Evolutionary conservation across 2,113 vertebrate species (phyloP).

Genomic region (Callipepla californica): DNA sequence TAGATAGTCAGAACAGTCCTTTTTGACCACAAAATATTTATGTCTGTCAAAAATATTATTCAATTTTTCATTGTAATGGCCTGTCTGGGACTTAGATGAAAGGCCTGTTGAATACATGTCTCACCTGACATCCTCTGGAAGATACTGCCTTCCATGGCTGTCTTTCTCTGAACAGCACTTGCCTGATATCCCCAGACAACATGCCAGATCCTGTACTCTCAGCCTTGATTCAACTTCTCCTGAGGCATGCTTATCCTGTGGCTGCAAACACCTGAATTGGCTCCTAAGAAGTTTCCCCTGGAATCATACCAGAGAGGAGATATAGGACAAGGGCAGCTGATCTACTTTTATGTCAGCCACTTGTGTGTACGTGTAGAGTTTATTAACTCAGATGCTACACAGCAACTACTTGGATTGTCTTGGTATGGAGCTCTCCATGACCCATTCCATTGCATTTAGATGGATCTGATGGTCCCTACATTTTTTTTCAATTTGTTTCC

Average conservation of each 20-base stretch:
- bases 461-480: background rate
- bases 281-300: background rate
- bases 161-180: constrained; percentile 1
- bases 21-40: background rate
- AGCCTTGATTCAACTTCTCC: constrained; percentile 2
- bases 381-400: background rate
- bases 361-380: fast-evolving
- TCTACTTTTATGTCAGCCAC: background rate
- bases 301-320: constrained; percentile 31
- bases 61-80: background rate
- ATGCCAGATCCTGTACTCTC: constrained; percentile 15
- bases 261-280: constrained; percentile 37
- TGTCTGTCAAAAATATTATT: background rate
- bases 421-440: background rate
- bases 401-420: background rate
- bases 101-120: background rate
- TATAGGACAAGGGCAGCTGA: background rate
- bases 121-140: constrained; percentile 31
- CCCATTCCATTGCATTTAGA: background rate
- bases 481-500: background rate
- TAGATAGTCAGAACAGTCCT: background rate
- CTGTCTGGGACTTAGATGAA: constrained; percentile 41
- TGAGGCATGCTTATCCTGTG: background rate
- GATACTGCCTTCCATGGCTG: background rate
- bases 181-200: background rate